Base-by-base conservation (phyloP, 2,797 vertebrate species). In the Merluccius polli region DNA sequence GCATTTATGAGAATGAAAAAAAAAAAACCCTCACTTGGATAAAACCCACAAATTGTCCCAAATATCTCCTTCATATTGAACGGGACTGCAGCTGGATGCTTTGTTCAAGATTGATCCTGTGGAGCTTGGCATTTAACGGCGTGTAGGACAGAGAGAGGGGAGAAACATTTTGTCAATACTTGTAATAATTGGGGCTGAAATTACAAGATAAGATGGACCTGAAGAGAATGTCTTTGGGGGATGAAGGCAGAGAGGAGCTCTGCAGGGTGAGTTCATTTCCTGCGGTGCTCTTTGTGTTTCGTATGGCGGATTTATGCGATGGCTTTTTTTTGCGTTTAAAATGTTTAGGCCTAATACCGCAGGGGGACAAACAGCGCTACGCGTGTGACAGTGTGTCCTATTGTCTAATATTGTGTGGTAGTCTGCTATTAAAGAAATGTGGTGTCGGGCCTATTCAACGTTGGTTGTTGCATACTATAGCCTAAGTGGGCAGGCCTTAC, bases 21-120 rank as follows among this genome's bases (percentile, higher is more conserved):
- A 92, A 97, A 95, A 95, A 97, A 94, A 92, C 95, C 95, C 88
- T 97, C 96, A 97, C 96, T 97, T 96, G 96, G 97, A 98, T 98
- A 99, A 98, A 98, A 97, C 96, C 96, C 96, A 96, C 97, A 99
- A 99, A 99, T 99, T 99, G 98, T 99, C 96, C 96, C 97, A 97
- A 98, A 98, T 99, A 98, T 98, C 97, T 97, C 96, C 96, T 97
- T 98, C 95, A 97, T 97, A 98, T 97, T 98, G 97, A 97, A 97
- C 96, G 95, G 95, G 93, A 92, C 95, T 98, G 97, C 98, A 99
- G 98, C 98, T 99, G 97, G 95, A 95, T 95, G 96, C 96, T 98
- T 99, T 99, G 97, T 99, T 97, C 96, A 89, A 91, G 93, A 96
- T 97, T 96, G 96, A 98, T 98, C 97, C 96, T 95, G 96, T 92